Evolutionary conservation across 2,888 invertebrate genomes (phyloP).

Genomic region (Carpatolechia fugitivella): DNA sequence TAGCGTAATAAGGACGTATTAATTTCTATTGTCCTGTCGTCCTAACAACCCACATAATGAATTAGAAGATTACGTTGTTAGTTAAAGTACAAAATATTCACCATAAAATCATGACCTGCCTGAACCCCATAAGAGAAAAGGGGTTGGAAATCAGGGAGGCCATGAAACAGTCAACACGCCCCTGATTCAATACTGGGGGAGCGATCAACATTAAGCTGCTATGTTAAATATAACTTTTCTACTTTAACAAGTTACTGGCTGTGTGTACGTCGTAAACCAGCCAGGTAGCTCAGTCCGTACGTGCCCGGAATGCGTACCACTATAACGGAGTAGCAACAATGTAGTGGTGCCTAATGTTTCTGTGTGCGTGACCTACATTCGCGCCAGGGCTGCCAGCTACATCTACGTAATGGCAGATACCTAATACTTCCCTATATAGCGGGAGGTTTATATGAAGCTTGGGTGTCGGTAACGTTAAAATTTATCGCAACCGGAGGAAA

Average conservation of each 20-base stretch:
- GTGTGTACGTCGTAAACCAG: conserved; percentile 39
- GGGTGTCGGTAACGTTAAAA: conserved; percentile 42
- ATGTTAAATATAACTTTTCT: conserved; percentile 44
- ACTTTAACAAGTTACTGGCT: conserved; percentile 35
- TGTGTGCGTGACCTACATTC: conserved; percentile 67
- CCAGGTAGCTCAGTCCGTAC: conserved; percentile 38
- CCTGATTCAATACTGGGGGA: conserved; percentile 33
- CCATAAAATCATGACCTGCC: conserved; percentile 1
- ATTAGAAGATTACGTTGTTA: too few relatives aligned
- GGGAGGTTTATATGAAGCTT: conserved; percentile 38
- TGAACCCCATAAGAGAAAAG: not conserved
- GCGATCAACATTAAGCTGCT: conserved; percentile 35
- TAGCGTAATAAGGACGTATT: too few relatives aligned
- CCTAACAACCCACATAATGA: too few relatives aligned
- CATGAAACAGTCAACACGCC: conserved; percentile 30
- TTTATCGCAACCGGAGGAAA: conserved; percentile 32
- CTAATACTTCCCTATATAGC: conserved; percentile 30
- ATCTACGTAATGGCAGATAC: conserved; percentile 38
- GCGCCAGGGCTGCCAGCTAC: conserved; percentile 39
- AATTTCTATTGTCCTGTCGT: too few relatives aligned
- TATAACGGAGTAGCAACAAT: conserved; percentile 1
- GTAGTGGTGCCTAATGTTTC: conserved; percentile 33
- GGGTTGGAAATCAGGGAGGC: conserved; percentile 14
- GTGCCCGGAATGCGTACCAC: conserved; percentile 21
- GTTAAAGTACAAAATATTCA: not conserved